phyloP scores from a whole-genome alignment of 1,140 invertebrate species.

The Euura saliciscinereae region DNA sequence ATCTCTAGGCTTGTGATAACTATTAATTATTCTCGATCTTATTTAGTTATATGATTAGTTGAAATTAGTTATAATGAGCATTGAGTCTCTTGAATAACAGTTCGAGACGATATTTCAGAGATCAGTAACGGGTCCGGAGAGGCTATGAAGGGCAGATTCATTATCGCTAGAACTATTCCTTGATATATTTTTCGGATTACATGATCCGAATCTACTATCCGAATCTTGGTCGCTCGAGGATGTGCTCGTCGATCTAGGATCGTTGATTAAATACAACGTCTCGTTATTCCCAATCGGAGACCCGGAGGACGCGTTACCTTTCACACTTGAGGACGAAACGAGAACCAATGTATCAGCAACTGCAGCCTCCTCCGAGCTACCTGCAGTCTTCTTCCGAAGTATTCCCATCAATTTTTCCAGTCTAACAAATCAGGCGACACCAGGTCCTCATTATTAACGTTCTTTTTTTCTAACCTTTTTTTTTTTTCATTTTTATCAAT shows the following conservation, averaged over 20 bases:
- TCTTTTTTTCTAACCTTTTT: background rate
- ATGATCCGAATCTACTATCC: conserved; percentile 1
- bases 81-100: background rate
- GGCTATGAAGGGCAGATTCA: conserved; percentile 23
- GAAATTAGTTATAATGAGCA: background rate
- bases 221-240: conserved; percentile 12
- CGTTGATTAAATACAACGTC: conserved; percentile 10
- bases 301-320: conserved; percentile 6
- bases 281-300: background rate
- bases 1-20: too few species aligned
- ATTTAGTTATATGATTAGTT: too few species aligned
- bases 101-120: conserved; percentile 29
- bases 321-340: conserved; percentile 19
- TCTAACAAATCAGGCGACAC: conserved; percentile 49
- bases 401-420: conserved; percentile 52
- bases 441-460: background rate
- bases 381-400: conserved; percentile 47
- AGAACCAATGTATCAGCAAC: conserved; percentile 29
- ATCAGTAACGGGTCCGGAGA: conserved; percentile 54
- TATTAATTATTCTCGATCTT: too few species aligned
- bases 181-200: conserved; percentile 19
- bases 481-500: background rate
- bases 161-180: too few species aligned
- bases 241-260: conserved; percentile 18
- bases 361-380: conserved; percentile 25